A percentile compares a stretch with the other conserved stretches of the same genome.
Conservation (phyloP, 2,113 vertebrate genomes). For the Pleuronectes platessa region DNA sequence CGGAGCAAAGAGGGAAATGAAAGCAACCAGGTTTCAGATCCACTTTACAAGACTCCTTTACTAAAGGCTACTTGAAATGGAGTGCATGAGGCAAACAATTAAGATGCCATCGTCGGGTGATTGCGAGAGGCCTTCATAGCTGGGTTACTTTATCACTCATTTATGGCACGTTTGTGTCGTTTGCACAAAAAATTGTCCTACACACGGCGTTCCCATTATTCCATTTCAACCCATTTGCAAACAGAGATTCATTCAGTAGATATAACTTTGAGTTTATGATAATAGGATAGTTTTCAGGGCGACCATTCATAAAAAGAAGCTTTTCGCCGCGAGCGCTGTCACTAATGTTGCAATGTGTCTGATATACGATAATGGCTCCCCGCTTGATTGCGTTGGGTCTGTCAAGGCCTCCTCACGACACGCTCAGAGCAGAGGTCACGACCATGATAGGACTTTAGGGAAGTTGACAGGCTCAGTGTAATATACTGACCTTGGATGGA, state of each 20-base stretch:
- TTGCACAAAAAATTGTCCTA: conserved; percentile 2
- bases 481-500: conserved; percentile 51
- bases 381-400: conserved; percentile 63
- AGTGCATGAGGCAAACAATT: conserved; percentile 2
- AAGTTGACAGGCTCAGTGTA: conserved; percentile 32
- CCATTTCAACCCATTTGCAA: conserved; percentile 15
- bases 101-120: not conserved
- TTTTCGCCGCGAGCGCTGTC: conserved; percentile 47
- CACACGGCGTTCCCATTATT: conserved; percentile 10
- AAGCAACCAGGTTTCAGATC: not conserved
- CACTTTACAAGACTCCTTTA: not conserved
- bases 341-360: conserved; percentile 56
- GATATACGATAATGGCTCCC: conserved; percentile 69
- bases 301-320: conserved; percentile 51
- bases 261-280: conserved; percentile 29
- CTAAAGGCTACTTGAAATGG: not conserved
- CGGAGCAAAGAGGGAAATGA: not conserved
- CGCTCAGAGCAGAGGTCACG: conserved; percentile 56
- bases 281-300: conserved; percentile 51
- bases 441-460: conserved; percentile 60
- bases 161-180: not conserved
- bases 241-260: conserved; percentile 30
- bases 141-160: conserved; percentile 31
- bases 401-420: conserved; percentile 66
- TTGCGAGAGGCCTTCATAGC: not conserved